A percentile compares a stretch with the other conserved stretches of the same genome.
These are phyloP conservation scores for Nipponacmea schrenckii DNA, from an alignment of 2,888 invertebrate genomes.

Conservation along the genomic window DNA sequence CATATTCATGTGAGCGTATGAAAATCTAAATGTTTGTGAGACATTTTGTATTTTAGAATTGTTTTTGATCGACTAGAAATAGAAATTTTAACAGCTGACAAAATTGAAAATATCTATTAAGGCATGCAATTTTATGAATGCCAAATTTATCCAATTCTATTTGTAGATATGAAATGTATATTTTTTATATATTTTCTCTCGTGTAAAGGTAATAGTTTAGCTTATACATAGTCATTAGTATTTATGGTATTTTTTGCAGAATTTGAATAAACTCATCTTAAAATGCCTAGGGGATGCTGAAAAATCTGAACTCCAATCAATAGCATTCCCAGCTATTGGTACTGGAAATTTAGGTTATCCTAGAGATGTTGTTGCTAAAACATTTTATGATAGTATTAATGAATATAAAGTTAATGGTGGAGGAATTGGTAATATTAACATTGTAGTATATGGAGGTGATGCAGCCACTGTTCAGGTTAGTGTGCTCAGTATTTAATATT, in stretches of 20 bases:
- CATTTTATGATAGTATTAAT: conserved; percentile 44
- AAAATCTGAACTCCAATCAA: conserved; percentile 33
- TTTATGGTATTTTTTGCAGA: conserved; percentile 25
- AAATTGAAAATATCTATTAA: too few relatives aligned
- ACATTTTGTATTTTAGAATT: too few relatives aligned
- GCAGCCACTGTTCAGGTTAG: conserved; percentile 37
- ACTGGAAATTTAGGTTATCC: conserved; percentile 55
- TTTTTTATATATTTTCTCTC: too few relatives aligned
- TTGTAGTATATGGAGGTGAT: conserved; percentile 46
- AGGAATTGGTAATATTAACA: conserved; percentile 32
- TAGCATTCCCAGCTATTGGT: conserved; percentile 56
- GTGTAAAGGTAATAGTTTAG: too few relatives aligned
- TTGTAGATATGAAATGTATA: too few relatives aligned
- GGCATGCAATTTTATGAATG: too few relatives aligned
- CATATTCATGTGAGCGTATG: too few relatives aligned
- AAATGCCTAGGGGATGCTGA: conserved; percentile 43
- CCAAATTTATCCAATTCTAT: too few relatives aligned
- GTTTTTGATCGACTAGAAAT: too few relatives aligned
- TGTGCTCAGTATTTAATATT: background rate
- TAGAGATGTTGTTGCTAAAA: conserved; percentile 42
- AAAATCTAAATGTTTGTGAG: too few relatives aligned
- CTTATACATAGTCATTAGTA: too few relatives aligned
- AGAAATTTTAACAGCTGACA: too few relatives aligned
- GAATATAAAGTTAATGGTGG: conserved; percentile 40
- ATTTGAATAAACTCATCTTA: conserved; percentile 37